Evolutionary conservation across 2,888 invertebrate species (phyloP).

Genomic region (Zele albiditarsus): DNA sequence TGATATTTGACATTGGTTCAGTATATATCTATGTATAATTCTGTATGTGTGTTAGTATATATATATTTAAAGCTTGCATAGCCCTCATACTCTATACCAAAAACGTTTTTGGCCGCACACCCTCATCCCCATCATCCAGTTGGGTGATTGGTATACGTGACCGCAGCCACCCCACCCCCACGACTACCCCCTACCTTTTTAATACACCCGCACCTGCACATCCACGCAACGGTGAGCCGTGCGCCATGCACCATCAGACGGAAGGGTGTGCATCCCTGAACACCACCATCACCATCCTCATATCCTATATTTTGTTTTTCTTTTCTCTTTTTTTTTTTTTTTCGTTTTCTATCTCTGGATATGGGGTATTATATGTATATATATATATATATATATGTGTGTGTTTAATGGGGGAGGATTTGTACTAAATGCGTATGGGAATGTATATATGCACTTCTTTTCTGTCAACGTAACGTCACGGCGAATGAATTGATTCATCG

Average conservation of each 20-base stretch:
- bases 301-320: constrained; percentile 16
- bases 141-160: constrained; percentile 70
- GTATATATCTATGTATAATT: constrained; percentile 6
- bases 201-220: constrained; percentile 70
- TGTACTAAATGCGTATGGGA: too few species aligned
- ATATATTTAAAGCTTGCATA: constrained; percentile 17
- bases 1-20: constrained; percentile 10
- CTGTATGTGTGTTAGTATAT: background rate
- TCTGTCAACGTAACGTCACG: constrained; percentile 71
- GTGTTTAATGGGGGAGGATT: too few species aligned
- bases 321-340: constrained; percentile 20
- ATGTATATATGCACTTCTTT: constrained; percentile 36
- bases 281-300: constrained; percentile 32
- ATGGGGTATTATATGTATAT: too few species aligned
- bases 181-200: constrained; percentile 64
- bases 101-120: constrained; percentile 47
- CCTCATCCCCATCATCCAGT: constrained; percentile 46
- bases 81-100: constrained; percentile 34
- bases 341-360: constrained; percentile 9
- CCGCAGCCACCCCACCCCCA: constrained; percentile 59
- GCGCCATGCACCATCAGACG: constrained; percentile 47
- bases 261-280: constrained; percentile 41
- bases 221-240: constrained; percentile 55
- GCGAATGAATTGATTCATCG: constrained; percentile 71
- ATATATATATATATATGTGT: background rate